Evolutionary conservation across 1,140 invertebrate species (phyloP).

Genomic region (Triops cancriformis): DNA sequence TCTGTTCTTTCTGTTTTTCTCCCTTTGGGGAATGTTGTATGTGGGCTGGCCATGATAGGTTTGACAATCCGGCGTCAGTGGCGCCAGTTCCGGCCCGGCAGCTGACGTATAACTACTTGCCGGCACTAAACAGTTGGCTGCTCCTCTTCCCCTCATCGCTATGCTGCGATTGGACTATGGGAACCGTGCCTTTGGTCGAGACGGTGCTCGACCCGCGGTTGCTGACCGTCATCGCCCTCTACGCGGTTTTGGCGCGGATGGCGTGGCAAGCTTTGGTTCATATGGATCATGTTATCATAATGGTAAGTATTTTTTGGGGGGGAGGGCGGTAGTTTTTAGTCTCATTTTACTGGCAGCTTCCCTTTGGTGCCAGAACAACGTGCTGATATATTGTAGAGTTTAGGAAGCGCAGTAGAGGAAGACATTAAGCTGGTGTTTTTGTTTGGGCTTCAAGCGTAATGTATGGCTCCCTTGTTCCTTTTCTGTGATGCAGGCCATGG

Average conservation of each 20-base stretch:
- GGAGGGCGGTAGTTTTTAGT: no score
- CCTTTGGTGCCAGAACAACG: no score
- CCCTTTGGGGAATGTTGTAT: not conserved
- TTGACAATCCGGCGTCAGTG: conserved; percentile 86
- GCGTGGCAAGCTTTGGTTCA: conserved; percentile 51
- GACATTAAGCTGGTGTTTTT: not conserved
- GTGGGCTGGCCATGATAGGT: conserved; percentile 47
- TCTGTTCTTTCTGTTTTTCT: not conserved
- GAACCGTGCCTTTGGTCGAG: conserved; percentile 78
- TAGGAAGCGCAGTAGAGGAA: no score
- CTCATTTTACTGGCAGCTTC: no score
- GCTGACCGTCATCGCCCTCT: conserved; percentile 67
- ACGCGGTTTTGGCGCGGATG: conserved; percentile 52
- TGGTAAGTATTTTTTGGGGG: no score
- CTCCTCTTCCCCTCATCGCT: conserved; percentile 78
- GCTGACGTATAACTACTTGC: conserved; percentile 86
- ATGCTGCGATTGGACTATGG: conserved; percentile 99
- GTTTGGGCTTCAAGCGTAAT: not conserved
- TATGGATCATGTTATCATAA: conserved; percentile 25
- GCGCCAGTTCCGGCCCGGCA: conserved; percentile 67
- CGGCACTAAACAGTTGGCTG: conserved; percentile 82
- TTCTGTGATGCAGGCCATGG: not conserved
- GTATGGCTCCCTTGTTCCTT: conserved; percentile 26
- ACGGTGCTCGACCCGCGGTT: conserved; percentile 73
- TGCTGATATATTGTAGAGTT: no score